Evolutionary conservation across 2,113 vertebrate genomes (phyloP).

Genomic region (Trematomus loennbergii): DNA sequence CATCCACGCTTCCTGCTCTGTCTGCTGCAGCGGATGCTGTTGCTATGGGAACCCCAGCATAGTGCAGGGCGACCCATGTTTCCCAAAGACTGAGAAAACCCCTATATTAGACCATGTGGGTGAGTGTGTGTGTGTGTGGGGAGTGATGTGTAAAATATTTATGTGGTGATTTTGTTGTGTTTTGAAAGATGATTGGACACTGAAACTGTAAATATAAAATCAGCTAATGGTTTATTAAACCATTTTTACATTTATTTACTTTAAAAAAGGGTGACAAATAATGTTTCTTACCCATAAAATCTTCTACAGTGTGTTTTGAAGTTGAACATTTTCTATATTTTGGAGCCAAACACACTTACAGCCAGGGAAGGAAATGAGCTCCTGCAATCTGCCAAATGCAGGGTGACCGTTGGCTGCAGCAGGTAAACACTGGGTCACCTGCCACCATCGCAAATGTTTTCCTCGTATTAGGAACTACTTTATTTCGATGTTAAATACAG

Average conservation of each 20-base stretch:
- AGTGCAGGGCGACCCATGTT: constrained; percentile 81
- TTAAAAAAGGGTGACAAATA: background rate
- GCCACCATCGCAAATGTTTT: no score
- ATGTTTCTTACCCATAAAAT: background rate
- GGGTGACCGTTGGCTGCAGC: no score
- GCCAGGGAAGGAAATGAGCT: no score
- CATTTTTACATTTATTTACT: background rate
- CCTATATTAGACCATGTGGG: constrained; percentile 56
- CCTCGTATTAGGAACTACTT: no score
- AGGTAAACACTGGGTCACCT: no score
- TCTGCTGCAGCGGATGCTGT: constrained; percentile 83
- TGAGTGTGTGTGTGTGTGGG: background rate
- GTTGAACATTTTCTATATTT: background rate
- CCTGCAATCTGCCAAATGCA: no score
- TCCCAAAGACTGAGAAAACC: constrained; percentile 72
- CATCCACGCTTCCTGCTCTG: constrained; percentile 77
- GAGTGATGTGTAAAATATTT: background rate
- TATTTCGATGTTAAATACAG: no score
- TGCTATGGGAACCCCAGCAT: constrained; percentile 86
- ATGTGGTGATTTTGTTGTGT: background rate
- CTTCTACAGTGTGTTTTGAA: background rate
- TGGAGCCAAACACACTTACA: background rate
- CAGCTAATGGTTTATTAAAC: background rate
- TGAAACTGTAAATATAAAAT: background rate
- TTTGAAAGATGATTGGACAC: background rate